Percentiles rank a stretch among this genome's conserved stretches.
Conservation (phyloP, 2,797 vertebrate species). For the Hylomyscus alleni region DNA sequence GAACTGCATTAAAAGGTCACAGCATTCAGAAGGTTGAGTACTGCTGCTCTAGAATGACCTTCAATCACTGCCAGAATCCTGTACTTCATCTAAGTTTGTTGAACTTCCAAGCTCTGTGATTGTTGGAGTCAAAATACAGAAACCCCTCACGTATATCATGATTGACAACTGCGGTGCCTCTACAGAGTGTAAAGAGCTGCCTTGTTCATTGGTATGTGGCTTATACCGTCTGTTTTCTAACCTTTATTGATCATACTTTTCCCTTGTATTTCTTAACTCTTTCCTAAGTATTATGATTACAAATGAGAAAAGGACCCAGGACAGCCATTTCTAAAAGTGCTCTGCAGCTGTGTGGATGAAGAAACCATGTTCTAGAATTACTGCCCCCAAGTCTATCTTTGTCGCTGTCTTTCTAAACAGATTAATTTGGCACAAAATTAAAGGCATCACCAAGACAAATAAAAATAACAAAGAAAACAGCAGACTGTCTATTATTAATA, state of each 20-base stretch:
- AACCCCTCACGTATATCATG: not conserved
- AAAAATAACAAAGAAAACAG: conserved; percentile 51
- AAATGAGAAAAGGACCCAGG: not conserved
- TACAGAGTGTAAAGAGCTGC: not conserved
- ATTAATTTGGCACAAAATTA: conserved; percentile 1
- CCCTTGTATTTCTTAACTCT: not conserved
- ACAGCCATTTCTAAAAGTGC: not conserved
- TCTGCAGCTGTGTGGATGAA: not conserved
- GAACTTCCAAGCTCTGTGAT: not conserved
- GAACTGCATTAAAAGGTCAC: not conserved
- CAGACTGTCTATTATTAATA: not conserved
- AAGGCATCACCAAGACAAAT: conserved; percentile 52
- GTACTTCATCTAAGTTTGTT: not conserved
- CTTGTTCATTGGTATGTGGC: not conserved
- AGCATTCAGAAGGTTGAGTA: not conserved
- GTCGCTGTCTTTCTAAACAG: not conserved
- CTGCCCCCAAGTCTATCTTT: not conserved
- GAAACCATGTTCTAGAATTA: not conserved
- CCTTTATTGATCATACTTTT: conserved; percentile 2
- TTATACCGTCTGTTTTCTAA: not conserved
- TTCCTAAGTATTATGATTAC: not conserved
- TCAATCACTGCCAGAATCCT: not conserved
- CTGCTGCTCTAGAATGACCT: not conserved
- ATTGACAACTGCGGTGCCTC: not conserved
- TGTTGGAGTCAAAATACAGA: not conserved